Evolutionary conservation across 2,888 invertebrate species (phyloP), one percentile per base, ranked within the genome.

Genomic region (Caenorhabditis japonica): DNA sequence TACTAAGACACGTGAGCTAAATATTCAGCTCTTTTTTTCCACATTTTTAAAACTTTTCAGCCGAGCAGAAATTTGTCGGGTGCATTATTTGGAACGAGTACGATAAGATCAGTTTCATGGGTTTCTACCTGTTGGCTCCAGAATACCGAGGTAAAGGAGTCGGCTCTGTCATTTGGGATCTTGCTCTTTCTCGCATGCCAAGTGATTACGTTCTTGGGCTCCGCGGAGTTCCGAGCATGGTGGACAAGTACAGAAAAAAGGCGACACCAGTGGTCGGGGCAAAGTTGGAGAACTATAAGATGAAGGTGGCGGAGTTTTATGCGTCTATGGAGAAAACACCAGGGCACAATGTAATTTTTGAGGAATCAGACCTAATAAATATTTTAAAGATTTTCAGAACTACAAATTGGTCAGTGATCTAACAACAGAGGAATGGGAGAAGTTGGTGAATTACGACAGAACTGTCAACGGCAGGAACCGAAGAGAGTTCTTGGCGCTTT

Each of bases 31-130:
- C 23, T 41, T 17, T 38, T 25, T 17, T 15, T 27, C 43, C 2
- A 23, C 12, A 52, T 43, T 17, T 19, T n/a, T 21, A 23, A 36
- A 34, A 38, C 10, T 25, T 53, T 71, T 27, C 55, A 68, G 66
- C 55, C 1, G 55, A 64, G 8, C 23, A 49, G 23, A 27, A 52
- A 4, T 76, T 66, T 17, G 43, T 79, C 7, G 76, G 76, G 15
- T 61, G 69, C 10, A 76, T 79, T 1, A 66, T 76, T 7, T 79
- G 79, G 79, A 77, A 79, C 39, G 74, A 79, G 39, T 72, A 76
- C 49, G 75, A 79, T 44, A 68, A 68, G 23, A 39, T 79, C 5
- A 60, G 71, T 27, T 75, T 77, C 33, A 49, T 79, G 10, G 79
- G 79, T 1, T 79, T 79, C 39, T 80, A 76, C 53, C 36, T 80